Evolutionary conservation across 2,888 invertebrate species (phyloP).

Genomic region (Drosophila histrio): DNA sequence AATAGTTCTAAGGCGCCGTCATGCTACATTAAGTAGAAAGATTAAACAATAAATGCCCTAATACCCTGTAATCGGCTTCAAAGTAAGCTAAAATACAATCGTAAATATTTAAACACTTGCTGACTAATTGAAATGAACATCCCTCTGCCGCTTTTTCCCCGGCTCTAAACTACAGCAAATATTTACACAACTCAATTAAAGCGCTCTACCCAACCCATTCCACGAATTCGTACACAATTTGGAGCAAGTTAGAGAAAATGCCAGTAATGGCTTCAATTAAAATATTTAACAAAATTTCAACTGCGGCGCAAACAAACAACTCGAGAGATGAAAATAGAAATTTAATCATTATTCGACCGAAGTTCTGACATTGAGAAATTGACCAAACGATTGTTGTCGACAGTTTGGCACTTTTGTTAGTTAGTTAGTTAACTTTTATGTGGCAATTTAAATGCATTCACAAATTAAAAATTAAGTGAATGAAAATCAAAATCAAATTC

Average conservation of each 20-base stretch:
- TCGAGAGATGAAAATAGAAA: background rate
- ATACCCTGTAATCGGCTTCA: background rate
- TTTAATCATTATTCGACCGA: conserved; percentile 40
- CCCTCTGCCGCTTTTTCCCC: background rate
- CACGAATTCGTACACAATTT: background rate
- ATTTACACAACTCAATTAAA: conserved; percentile 11
- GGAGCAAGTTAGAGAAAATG: conserved; percentile 17
- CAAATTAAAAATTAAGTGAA: conserved; percentile 19
- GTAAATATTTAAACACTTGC: background rate
- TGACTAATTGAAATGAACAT: background rate
- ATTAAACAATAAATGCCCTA: too few species aligned
- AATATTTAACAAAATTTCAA: conserved; percentile 39
- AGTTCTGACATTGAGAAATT: conserved; percentile 52
- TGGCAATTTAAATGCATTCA: conserved; percentile 11
- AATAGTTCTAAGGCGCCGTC: background rate
- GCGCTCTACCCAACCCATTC: background rate
- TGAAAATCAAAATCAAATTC: conserved; percentile 5
- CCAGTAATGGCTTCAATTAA: conserved; percentile 38
- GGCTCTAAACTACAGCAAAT: background rate
- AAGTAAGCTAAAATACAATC: background rate
- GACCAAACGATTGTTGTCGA: conserved; percentile 46
- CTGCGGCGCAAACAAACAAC: conserved; percentile 19
- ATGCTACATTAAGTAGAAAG: too few species aligned
- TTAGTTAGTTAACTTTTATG: conserved; percentile 37
- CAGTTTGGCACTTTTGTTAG: conserved; percentile 55